These are phyloP conservation scores for Lampris incognitus DNA, from an alignment of 2,113 vertebrate species.

Conservation along the genomic window DNA sequence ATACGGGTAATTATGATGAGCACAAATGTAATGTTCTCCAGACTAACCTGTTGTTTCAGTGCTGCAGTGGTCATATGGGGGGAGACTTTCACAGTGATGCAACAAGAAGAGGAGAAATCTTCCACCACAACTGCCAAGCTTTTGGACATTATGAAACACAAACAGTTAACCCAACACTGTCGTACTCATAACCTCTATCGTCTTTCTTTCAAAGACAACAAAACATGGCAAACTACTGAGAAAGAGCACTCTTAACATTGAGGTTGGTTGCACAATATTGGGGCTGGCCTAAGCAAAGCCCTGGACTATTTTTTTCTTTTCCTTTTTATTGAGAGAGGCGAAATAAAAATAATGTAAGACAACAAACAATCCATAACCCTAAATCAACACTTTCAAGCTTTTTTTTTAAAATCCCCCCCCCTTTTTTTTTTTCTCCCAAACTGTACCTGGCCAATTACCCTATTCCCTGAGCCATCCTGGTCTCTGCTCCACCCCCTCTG, in stretches of 20 bases:
- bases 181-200: not conserved
- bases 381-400: not conserved
- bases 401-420: no score
- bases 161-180: not conserved
- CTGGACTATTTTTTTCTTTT: not conserved
- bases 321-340: no score
- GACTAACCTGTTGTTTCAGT: constrained; percentile 89
- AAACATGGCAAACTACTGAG: not conserved
- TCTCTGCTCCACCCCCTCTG: no score
- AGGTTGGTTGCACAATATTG: no score
- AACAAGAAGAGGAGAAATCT: constrained; percentile 88
- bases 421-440: no score
- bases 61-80: constrained; percentile 82
- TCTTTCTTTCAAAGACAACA: constrained; percentile 42
- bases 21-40: not conserved
- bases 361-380: not conserved
- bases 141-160: constrained; percentile 11
- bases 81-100: constrained; percentile 84
- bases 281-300: no score
- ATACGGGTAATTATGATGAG: not conserved
- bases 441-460: no score
- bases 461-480: no score
- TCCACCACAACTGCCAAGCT: constrained; percentile 90
- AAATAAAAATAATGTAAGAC: not conserved
- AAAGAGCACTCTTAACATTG: not conserved